Base-by-base conservation (phyloP, 2,113 vertebrate genomes). In the Hippocampus comes region DNA sequence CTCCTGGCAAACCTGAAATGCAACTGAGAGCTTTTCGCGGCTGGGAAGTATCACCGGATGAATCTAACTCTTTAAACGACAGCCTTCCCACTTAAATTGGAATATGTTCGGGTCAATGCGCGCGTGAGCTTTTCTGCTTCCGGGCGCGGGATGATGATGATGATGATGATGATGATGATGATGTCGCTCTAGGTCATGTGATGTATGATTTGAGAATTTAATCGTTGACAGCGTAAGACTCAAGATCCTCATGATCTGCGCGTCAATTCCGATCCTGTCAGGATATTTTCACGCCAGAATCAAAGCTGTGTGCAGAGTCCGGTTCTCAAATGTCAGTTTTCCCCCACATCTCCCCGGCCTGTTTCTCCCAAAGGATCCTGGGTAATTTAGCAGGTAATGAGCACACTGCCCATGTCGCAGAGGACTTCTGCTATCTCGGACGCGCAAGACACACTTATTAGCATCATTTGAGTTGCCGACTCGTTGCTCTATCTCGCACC, bases 361-460 rank as follows among this genome's bases (percentile, higher is more conserved):
- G n/a, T 25, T 25, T 14, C 23, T 27, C 65, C 41, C 65, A 27
- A 18, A 48, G 65, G 42, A 67, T 67, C 23, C 43, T 67, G 43
- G 65, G 65, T 67, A 67, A 67, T 67, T 49, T 43, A 67, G 21
- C 65, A 49, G 65, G 11, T 67, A 67, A 67, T 67, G 42, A 49
- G 65, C 42, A 49, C 42, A 18, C 27, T 30, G 59, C 59, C 59
- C 25, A 8, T 30, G 25, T 60, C 27, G 27, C 57, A 5, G 25
- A 34, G 17, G 27, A 61, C 59, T 38, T 34, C 27, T 61, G 59
- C 27, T 61, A 61, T 61, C 59, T 61, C 20, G 59, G 59, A 61
- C 34, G 3, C 27, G 59, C 25, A 2, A 18, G 14, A 18, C 59
- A 17, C 27, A 34, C 27, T 38, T 9, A 9, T 61, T 18, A 18